Conservation (phyloP, 2,888 invertebrate species). For the Drosophila conformis region DNA sequence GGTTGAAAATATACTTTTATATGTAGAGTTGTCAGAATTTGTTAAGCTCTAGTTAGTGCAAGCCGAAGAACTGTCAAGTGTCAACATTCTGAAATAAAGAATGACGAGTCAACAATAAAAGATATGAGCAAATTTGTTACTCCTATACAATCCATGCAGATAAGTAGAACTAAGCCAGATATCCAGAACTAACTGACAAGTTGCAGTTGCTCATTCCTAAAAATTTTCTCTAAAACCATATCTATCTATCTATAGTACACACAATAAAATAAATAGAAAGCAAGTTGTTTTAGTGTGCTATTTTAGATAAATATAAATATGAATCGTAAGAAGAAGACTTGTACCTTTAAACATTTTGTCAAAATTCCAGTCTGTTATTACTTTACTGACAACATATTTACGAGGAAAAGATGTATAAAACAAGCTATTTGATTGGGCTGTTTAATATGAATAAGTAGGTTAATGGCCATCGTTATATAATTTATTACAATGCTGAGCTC, state of each 20-base stretch:
- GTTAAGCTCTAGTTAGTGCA: not conserved
- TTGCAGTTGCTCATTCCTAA: not conserved
- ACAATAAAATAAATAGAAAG: too few relatives aligned
- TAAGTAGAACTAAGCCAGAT: not conserved
- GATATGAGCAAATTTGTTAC: not conserved
- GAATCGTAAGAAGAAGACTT: not conserved
- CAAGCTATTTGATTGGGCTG: not conserved
- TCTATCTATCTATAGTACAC: too few relatives aligned
- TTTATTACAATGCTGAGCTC: not conserved
- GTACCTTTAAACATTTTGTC: not conserved
- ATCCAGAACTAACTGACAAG: not conserved
- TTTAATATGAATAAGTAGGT: not conserved
- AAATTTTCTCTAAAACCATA: not conserved
- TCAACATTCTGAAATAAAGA: not conserved
- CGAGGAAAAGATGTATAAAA: not conserved
- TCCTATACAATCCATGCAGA: not conserved
- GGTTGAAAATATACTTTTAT: not conserved
- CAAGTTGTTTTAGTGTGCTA: too few relatives aligned
- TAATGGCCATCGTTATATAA: not conserved
- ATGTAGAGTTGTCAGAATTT: not conserved
- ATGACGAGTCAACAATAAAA: not conserved
- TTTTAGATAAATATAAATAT: not conserved
- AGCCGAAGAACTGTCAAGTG: not conserved
- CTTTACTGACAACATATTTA: not conserved
- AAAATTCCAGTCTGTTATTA: not conserved